These are phyloP conservation scores for Epinephelus lanceolatus DNA, from an alignment of 2,113 vertebrate species.

Conservation along the genomic window DNA sequence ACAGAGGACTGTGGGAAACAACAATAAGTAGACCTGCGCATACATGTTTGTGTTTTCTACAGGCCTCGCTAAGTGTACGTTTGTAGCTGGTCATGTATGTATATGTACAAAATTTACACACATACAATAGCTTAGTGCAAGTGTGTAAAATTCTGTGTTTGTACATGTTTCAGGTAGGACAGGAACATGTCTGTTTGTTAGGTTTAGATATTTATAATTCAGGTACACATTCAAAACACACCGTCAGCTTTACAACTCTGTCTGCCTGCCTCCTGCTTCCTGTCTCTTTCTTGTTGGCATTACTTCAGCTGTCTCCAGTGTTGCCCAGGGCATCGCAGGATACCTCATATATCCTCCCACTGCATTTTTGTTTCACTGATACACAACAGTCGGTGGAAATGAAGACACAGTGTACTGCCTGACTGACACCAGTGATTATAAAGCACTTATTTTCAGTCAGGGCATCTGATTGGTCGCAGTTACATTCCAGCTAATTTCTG, in stretches of 20 bases:
- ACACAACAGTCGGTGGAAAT: neutral
- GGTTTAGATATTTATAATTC: neutral
- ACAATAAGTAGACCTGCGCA: neutral
- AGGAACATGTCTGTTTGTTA: neutral
- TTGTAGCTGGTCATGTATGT: neutral
- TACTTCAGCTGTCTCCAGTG: neutral
- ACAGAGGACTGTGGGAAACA: constrained; percentile 21
- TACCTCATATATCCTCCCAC: constrained; percentile 12
- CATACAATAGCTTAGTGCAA: neutral
- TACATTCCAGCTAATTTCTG: constrained; percentile 4
- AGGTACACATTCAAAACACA: neutral
- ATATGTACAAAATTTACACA: neutral
- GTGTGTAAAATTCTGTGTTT: neutral
- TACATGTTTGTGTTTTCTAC: neutral
- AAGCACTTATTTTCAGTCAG: constrained; percentile 7
- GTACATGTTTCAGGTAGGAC: neutral
- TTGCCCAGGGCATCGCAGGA: constrained; percentile 2
- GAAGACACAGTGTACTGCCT: neutral
- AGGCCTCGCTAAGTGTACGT: neutral
- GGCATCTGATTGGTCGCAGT: neutral
- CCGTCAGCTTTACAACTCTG: neutral
- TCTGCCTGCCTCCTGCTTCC: neutral
- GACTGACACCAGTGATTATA: constrained; percentile 16
- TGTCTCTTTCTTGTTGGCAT: neutral
- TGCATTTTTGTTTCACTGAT: constrained; percentile 4